phyloP scores from a whole-genome alignment of 2,113 vertebrate genomes.

The Cacatua alba region DNA sequence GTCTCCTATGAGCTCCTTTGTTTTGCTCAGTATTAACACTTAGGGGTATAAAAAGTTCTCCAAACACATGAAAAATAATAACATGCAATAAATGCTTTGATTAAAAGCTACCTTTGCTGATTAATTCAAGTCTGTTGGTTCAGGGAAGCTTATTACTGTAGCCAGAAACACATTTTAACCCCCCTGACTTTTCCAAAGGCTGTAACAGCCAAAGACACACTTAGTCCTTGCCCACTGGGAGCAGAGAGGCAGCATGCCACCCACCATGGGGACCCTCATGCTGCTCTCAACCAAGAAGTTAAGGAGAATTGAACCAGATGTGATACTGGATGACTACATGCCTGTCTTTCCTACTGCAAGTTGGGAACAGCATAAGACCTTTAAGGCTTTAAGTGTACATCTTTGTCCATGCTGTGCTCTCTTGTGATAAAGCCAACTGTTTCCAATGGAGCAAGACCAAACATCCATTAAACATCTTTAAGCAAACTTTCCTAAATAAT shows the following conservation, averaged over 20 bases:
- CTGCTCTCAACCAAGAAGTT: neutral
- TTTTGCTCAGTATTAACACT: neutral
- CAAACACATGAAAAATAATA: neutral
- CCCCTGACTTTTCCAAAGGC: neutral
- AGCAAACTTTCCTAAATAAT: neutral
- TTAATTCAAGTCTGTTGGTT: neutral
- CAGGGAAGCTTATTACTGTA: neutral
- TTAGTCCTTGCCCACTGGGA: neutral
- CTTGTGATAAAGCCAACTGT: neutral
- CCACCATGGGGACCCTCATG: rapidly evolving
- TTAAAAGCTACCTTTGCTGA: neutral
- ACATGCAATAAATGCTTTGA: neutral
- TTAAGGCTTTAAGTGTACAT: neutral
- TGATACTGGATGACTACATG: neutral
- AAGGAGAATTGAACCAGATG: neutral
- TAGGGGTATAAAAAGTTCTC: neutral
- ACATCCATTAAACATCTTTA: neutral
- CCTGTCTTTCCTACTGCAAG: neutral
- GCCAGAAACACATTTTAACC: neutral
- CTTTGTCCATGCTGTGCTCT: neutral
- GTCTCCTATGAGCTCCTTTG: neutral
- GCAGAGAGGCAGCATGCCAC: neutral
- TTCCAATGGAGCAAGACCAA: neutral
- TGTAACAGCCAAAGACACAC: neutral
- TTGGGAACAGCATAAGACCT: neutral